A percentile compares a stretch with the other conserved stretches of the same genome.
Conservation (phyloP, 1,140 invertebrate genomes). For the Drosophila insularis region DNA sequence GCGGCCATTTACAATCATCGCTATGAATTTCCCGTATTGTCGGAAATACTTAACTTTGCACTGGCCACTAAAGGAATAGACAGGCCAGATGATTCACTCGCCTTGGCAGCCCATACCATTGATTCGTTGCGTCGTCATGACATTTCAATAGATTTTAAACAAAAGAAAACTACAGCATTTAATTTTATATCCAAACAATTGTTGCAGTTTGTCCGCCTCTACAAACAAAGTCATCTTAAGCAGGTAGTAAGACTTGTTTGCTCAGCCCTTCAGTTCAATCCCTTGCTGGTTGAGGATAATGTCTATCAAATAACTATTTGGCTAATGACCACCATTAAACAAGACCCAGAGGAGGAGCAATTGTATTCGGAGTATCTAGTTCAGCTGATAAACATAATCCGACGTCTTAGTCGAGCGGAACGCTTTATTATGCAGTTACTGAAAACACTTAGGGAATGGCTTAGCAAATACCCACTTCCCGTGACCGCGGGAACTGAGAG, state of each 20-base stretch:
- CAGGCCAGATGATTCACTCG: not conserved
- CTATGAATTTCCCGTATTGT: not conserved
- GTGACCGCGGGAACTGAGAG: not conserved
- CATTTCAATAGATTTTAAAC: conserved; percentile 46
- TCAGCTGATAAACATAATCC: conserved; percentile 70
- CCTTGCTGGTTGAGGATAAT: conserved; percentile 66
- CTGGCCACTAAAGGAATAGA: not conserved
- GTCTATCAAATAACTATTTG: conserved; percentile 69
- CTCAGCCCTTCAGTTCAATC: conserved; percentile 66
- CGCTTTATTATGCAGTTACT: conserved; percentile 70
- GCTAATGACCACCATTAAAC: conserved; percentile 56
- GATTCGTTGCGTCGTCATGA: conserved; percentile 63
- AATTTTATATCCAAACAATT: conserved; percentile 29
- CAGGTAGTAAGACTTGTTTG: conserved; percentile 58
- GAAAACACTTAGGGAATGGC: conserved; percentile 55
- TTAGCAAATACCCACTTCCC: conserved; percentile 37
- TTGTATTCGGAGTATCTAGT: conserved; percentile 67
- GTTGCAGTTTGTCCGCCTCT: not conserved
- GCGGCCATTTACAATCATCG: conserved; percentile 34
- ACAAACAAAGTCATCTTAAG: conserved; percentile 25
- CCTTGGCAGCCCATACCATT: conserved; percentile 37
- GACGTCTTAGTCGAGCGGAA: conserved; percentile 65
- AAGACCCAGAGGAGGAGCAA: conserved; percentile 24
- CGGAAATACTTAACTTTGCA: not conserved
- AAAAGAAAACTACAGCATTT: not conserved